phyloP scores from a whole-genome alignment of 2,113 vertebrate species.

The Canis aureus region DNA sequence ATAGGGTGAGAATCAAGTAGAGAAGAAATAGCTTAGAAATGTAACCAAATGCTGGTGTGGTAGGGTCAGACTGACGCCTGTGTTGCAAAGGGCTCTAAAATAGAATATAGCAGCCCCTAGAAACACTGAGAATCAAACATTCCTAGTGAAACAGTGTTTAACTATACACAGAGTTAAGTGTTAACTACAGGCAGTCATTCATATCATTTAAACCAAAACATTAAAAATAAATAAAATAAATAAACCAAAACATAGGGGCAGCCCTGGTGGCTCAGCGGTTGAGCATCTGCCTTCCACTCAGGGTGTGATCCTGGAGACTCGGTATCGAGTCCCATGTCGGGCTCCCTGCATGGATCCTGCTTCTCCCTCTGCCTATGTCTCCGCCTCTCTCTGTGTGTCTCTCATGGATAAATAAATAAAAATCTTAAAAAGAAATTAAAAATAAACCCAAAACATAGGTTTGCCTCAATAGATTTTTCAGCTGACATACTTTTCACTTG shows the following conservation, averaged over 20 bases:
- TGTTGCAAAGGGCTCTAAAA: neutral
- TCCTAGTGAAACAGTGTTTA: neutral
- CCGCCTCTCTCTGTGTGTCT: too few relatives aligned
- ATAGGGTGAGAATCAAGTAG: neutral
- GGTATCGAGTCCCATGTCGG: too few relatives aligned
- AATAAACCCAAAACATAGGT: neutral
- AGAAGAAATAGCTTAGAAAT: neutral
- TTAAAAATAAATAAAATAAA: too few relatives aligned
- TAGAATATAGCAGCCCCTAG: neutral
- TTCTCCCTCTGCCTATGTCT: too few relatives aligned
- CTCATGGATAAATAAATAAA: too few relatives aligned
- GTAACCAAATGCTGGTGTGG: neutral
- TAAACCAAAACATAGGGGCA: too few relatives aligned
- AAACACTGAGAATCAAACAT: neutral
- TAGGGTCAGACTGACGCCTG: neutral
- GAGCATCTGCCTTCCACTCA: too few relatives aligned
- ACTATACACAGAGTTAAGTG: neutral
- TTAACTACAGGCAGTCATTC: neutral
- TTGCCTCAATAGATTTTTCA: slow-evolving; percentile 7
- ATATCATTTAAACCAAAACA: slow-evolving; percentile 43
- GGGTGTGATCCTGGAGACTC: too few relatives aligned
- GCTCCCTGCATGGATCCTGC: too few relatives aligned
- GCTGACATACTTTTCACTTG: neutral
- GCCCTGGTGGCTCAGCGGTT: too few relatives aligned
- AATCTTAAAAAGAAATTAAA: too few relatives aligned